Evolutionary conservation across 2,113 vertebrate genomes (phyloP), one percentile per base, ranked within the genome.

Genomic region (Rattus rattus): DNA sequence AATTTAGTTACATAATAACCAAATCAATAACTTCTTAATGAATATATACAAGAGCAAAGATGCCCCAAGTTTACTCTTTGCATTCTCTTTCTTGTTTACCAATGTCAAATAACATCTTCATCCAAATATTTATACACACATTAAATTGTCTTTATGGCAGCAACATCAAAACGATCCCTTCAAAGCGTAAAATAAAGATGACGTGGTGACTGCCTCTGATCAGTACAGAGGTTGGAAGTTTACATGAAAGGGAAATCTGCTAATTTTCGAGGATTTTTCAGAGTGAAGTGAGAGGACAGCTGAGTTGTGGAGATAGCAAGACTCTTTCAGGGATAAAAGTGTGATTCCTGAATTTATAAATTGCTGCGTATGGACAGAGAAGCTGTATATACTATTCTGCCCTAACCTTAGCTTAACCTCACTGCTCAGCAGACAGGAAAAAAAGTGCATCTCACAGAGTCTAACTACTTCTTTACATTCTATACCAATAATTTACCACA

Each of bases 31-130:
- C 87, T 0, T 59, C 7, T 92, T 54, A 0, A 16, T 90, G 92
- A 93, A 56, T 84, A 4, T 54, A 94, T 24, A 90, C 13, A 6
- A 81, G 88, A 91, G 17, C 70, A 94, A 85, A 85, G 30, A 59
- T 89, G n/a, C n/a, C n/a, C n/a, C n/a, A n/a, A n/a, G n/a, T n/a
- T n/a, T n/a, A n/a, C 6, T 24, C 10, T 90, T 79, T 75, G 1
- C 20, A 75, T 88, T 13, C 1, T 72, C 7, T 84, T 93, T 5
- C 20, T 91, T 26, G 22, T 85, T 88, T 49, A 84, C 28, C 11
- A 92, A 81, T 86, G 4, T 94, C 22, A 81, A 30, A 72, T 69
- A 7, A 47, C 65, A 56, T 47, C 16, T 76, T 33, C 16, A 2
- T 26, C 17, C 13, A 94, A 80, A 49, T 52, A 39, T 1, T 70